Evolutionary conservation across 1,140 invertebrate species (phyloP).

Genomic region (Drosophila lowei): DNA sequence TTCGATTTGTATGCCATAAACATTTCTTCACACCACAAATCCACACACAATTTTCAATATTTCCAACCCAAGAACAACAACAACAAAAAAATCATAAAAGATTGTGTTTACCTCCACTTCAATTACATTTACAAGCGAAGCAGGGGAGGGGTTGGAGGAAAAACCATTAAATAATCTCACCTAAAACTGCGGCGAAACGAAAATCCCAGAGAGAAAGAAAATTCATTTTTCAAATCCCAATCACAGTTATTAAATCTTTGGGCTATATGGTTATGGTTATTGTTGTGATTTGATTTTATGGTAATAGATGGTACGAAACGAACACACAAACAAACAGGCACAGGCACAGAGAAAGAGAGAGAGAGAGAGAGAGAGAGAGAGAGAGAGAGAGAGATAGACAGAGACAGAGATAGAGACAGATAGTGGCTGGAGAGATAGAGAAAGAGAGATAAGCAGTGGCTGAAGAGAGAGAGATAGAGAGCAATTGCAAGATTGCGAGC

Average conservation of each 20-base stretch:
- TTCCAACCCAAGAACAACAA: slow-evolving; percentile 16
- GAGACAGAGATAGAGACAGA: slow-evolving; percentile 15
- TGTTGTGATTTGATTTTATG: slow-evolving; percentile 82
- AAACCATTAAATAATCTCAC: slow-evolving; percentile 78
- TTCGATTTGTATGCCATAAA: too few species aligned
- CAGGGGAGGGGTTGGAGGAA: slow-evolving; percentile 33
- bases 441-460: slow-evolving; percentile 9
- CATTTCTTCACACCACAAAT: not conserved
- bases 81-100: slow-evolving; percentile 37
- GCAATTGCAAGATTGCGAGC: not conserved
- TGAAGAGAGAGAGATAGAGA: not conserved
- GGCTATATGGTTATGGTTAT: slow-evolving; percentile 80
- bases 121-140: slow-evolving; percentile 66
- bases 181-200: slow-evolving; percentile 49
- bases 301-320: slow-evolving; percentile 62
- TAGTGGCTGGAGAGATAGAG: slow-evolving; percentile 15
- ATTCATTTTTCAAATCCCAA: slow-evolving; percentile 81
- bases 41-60: slow-evolving; percentile 35
- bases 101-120: slow-evolving; percentile 42
- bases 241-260: slow-evolving; percentile 81
- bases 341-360: not conserved
- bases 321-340: slow-evolving; percentile 4
- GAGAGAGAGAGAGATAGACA: slow-evolving; percentile 8
- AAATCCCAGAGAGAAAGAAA: slow-evolving; percentile 65
- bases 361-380: slow-evolving; percentile 13